phyloP scores from a whole-genome alignment of 2,113 vertebrate genomes.

The Poeciliopsis turrubarensis region DNA sequence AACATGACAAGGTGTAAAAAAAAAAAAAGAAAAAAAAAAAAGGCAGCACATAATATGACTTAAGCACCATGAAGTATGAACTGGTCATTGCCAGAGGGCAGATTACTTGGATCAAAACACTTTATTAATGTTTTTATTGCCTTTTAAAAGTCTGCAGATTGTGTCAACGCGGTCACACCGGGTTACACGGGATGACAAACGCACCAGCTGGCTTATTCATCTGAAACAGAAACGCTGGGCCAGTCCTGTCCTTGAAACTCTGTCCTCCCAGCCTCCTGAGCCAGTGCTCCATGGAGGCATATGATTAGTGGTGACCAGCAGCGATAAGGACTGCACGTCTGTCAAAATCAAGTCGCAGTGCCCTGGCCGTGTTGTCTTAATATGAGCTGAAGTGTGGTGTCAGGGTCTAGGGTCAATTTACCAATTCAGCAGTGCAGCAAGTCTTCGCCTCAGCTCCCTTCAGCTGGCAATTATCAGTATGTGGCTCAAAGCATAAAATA shows the following conservation, averaged over 20 bases:
- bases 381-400: constrained; percentile 70
- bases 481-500: constrained; percentile 61
- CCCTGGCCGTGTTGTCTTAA: constrained; percentile 63
- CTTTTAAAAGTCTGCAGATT: constrained; percentile 17
- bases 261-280: constrained; percentile 58
- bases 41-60: constrained; percentile 4
- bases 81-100: not conserved
- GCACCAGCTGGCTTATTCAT: constrained; percentile 25
- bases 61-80: constrained; percentile 13
- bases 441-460: constrained; percentile 62
- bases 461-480: constrained; percentile 77
- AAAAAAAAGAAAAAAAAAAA: not conserved
- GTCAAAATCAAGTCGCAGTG: constrained; percentile 71
- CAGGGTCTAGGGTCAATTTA: constrained; percentile 71
- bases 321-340: constrained; percentile 74
- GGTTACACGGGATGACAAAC: constrained; percentile 5
- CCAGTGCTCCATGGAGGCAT: constrained; percentile 43
- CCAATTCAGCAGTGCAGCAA: constrained; percentile 71
- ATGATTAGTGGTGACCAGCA: constrained; percentile 59
- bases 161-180: constrained; percentile 11
- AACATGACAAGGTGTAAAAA: not conserved
- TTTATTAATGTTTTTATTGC: constrained; percentile 30
- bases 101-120: constrained; percentile 16
- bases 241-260: constrained; percentile 64
- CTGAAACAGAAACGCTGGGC: constrained; percentile 39